Evolutionary conservation across 2,888 invertebrate genomes (phyloP), one percentile per base, ranked within the genome.

Genomic region (Lydus trimaculatus): DNA sequence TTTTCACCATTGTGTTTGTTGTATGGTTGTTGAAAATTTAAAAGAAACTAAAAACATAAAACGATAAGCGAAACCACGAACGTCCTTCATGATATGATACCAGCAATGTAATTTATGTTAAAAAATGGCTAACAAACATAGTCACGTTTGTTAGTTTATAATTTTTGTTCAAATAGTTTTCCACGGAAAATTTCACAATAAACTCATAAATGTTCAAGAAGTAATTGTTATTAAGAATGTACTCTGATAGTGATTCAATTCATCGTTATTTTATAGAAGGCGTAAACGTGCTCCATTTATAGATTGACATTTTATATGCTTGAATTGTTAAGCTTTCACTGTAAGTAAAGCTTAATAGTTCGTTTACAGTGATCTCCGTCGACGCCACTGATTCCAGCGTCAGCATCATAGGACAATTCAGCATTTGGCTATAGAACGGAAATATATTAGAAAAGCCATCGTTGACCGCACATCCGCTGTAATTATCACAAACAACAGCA

Each of bases 391-490:
- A 20, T 20, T 25, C 28, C 61, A 36, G 17, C 52, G 52, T 52
- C 52, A 52, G 52, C 23, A 48, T n/a, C 23, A 48, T n/a, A 23
- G 52, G 52, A 52, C 13, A 52, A 52, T 52, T 52, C 52, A 52
- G 52, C 52, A 25, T 52, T 52, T 33, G 15, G 36, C 33, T 6
- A n/a, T n/a, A 20, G 23, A 39, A 39, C 61, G 61, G 61, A 61
- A 36, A 61, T 25, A 13, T 20, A 36, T 15, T 17, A 61, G 33
- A 25, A 61, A 33, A 61, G 61, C 61, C 61, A 36, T 39, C 36
- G 23, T 36, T 61, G 61, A 61, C 61, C 61, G 61, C 61, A 61
- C 33, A 61, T 61, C 61, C 61, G 61, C 33, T 39, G 33, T 39
- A 61, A 61, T 61, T 61, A 61, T 61, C 33, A 61, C 61, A 23